Conservation (phyloP, 2,113 vertebrate species). For the Scomber colias region DNA sequence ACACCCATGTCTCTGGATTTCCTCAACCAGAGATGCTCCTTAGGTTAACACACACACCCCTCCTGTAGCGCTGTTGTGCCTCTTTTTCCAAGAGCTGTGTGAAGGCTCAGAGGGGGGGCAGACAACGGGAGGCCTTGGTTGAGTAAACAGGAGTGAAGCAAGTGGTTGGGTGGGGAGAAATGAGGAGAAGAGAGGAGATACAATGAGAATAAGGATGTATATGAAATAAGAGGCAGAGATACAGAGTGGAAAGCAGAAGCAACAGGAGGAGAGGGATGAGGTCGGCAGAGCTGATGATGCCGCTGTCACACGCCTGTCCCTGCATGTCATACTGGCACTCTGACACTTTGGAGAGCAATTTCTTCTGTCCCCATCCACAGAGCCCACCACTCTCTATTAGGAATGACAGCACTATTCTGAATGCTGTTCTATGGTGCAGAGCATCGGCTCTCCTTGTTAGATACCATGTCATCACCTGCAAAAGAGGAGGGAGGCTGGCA, state of each 20-base stretch:
- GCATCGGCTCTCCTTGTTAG: slow-evolving; percentile 27
- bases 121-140: slow-evolving; percentile 32
- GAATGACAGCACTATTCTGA: slow-evolving; percentile 53
- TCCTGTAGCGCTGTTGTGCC: slow-evolving; percentile 40
- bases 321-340: slow-evolving; percentile 42
- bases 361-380: slow-evolving; percentile 39
- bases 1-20: slow-evolving; percentile 4
- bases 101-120: slow-evolving; percentile 26
- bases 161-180: slow-evolving; percentile 1
- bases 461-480: slow-evolving; percentile 41
- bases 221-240: slow-evolving; percentile 17
- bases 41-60: not conserved
- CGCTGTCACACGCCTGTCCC: slow-evolving; percentile 50
- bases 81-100: slow-evolving; percentile 38
- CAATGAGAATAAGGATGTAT: not conserved
- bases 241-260: not conserved
- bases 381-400: slow-evolving; percentile 45
- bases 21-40: slow-evolving; percentile 12
- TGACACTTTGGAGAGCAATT: slow-evolving; percentile 47
- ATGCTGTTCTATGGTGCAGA: slow-evolving; percentile 27
- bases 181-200: slow-evolving; percentile 8
- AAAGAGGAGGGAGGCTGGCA: slow-evolving; percentile 4
- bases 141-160: slow-evolving; percentile 49
- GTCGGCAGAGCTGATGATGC: not conserved
- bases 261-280: not conserved